Percentiles rank a stretch among this genome's conserved stretches.
Evolutionary conservation across 2,888 invertebrate genomes (phyloP).

Genomic region (Drosophila cognata): DNA sequence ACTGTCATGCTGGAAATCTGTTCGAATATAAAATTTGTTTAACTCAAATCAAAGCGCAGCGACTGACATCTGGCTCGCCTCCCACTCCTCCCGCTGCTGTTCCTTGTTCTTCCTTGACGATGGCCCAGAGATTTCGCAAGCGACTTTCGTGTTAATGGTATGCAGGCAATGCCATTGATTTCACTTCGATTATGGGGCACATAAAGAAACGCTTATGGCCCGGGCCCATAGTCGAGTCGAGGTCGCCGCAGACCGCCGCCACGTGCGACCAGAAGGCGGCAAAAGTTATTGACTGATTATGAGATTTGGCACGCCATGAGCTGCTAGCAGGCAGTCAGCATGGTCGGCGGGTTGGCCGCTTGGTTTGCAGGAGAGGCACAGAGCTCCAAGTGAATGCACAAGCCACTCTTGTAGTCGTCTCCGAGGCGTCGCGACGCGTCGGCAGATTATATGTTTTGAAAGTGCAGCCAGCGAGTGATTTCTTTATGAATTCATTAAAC

Average conservation of each 20-base stretch:
- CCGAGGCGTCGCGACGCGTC: constrained; percentile 59
- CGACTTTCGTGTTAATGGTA: constrained; percentile 80
- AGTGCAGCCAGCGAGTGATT: constrained; percentile 76
- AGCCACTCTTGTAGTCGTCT: constrained; percentile 16
- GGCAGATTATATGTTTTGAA: constrained; percentile 81
- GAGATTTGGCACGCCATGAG: constrained; percentile 81
- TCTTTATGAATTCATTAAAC: constrained; percentile 82
- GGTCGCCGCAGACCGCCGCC: constrained; percentile 65
- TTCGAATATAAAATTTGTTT: constrained; percentile 80
- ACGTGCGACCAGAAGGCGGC: constrained; percentile 78
- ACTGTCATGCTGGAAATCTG: constrained; percentile 83
- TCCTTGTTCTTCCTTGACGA: constrained; percentile 53
- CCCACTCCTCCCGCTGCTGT: constrained; percentile 2
- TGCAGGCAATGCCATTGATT: constrained; percentile 81
- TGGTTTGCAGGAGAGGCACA: constrained; percentile 13
- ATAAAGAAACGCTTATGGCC: constrained; percentile 72
- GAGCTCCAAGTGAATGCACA: constrained; percentile 46
- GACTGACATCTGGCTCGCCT: constrained; percentile 18
- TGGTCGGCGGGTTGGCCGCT: neutral
- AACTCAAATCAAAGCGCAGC: constrained; percentile 72
- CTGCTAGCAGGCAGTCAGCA: constrained; percentile 10
- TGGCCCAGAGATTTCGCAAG: constrained; percentile 72
- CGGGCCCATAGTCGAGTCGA: constrained; percentile 53
- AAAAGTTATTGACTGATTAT: constrained; percentile 82
- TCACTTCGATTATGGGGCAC: constrained; percentile 79